Conservation (phyloP, 2,888 invertebrate genomes). For the Mongoloraphidia duomilia region DNA sequence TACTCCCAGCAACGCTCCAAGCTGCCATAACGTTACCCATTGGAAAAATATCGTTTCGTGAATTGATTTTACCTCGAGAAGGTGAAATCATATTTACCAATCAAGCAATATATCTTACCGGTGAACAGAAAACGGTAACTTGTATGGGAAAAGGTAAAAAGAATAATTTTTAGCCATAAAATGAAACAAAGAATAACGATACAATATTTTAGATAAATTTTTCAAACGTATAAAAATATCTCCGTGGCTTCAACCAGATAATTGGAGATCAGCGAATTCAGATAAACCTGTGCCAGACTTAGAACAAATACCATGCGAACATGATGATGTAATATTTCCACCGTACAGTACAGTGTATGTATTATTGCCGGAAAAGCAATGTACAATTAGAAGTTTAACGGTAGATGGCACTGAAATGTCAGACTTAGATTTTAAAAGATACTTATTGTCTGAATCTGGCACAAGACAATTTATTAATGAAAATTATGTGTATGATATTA, state of each 20-base stretch:
- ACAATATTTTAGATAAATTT: background rate
- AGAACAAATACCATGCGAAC: background rate
- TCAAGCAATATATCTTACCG: background rate
- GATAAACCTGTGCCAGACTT: background rate
- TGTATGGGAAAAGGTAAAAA: background rate
- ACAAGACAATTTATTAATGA: constrained; percentile 6
- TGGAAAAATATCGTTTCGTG: background rate
- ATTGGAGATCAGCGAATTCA: background rate
- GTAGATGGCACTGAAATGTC: constrained; percentile 3
- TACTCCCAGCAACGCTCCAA: background rate
- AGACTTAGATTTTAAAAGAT: constrained; percentile 2
- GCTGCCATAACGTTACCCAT: background rate
- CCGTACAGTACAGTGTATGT: background rate
- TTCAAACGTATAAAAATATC: background rate
- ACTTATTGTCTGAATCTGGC: constrained; percentile 5
- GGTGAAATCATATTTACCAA: constrained; percentile 1
- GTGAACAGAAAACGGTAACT: background rate
- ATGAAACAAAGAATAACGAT: background rate
- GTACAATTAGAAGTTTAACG: constrained; percentile 6
- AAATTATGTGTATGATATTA: constrained; percentile 5
- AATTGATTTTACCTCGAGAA: background rate
- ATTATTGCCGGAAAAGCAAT: constrained; percentile 6
- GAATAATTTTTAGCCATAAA: background rate
- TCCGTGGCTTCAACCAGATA: background rate
- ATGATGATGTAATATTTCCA: constrained; percentile 2